Evolutionary conservation across 2,888 invertebrate genomes (phyloP), one percentile per base, ranked within the genome.

Genomic region (Amphipyra tragopoginis): DNA sequence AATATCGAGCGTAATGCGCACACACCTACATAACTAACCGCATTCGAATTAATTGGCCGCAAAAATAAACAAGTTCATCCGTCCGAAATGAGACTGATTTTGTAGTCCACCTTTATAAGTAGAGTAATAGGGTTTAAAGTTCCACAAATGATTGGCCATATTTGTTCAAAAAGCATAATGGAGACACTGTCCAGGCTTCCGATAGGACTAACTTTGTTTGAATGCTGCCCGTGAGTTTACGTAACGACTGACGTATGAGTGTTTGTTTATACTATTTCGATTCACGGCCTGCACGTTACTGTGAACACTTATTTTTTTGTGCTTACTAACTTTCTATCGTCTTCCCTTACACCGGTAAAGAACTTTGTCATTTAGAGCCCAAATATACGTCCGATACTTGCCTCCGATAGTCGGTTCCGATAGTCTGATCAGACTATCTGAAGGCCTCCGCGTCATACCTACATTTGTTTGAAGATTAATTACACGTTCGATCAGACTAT

Each of bases 101-200:
- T 8, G 9, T 21, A 33, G 7, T 34, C 7, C n/a, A 60, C 13
- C 62, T 63, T 53, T 57, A 65, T 43, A 2, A 21, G 5, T 15
- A 15, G 15, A 38, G 21, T 3, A 9, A 39, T 72, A 68, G 44
- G 58, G 78, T 65, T 61, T n/a, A 64, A 63, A 63, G 26, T 65
- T 42, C 34, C n/a, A 55, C 14, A 26, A 15, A 33, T 49, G 44
- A 44, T 52, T 34, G 43, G 43, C 13, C 14, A 48, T 67, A 66
- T 71, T 72, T 54, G 50, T 59, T 69, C 49, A 47, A 61, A 67
- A 67, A 61, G 56, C 65, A 65, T 75, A 72, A 76, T 57, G 53
- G 73, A 82, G 82, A 86, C 73, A 77, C 66, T 82, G 60, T 73
- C 77, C 85, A 86, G 86, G 74, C 72, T 79, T 78, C 79, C 78